Conservation (phyloP, 2,888 invertebrate species). For the Dryobotodes eremita region DNA sequence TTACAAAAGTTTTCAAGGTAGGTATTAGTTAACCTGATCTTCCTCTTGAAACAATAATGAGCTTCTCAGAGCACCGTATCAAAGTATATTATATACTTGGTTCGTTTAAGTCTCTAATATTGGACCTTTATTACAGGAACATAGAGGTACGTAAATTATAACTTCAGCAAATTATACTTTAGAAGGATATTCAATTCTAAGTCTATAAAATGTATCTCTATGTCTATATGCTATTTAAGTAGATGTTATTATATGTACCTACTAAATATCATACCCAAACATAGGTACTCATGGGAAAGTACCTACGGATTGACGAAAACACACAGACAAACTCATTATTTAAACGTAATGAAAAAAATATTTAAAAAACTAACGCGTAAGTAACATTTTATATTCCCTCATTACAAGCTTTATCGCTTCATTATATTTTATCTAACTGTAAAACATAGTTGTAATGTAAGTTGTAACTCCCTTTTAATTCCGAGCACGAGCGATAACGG, state of each 20-base stretch:
- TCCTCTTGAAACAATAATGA: neutral
- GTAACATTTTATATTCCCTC: constrained; percentile 44
- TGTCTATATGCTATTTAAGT: neutral
- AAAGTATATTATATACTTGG: constrained; percentile 1
- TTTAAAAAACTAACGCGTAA: constrained; percentile 12
- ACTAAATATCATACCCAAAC: neutral
- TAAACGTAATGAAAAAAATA: constrained; percentile 1
- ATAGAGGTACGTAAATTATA: neutral
- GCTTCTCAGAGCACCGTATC: neutral
- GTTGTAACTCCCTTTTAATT: constrained; percentile 63
- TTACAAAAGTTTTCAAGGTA: neutral
- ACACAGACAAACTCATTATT: neutral
- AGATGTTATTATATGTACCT: neutral
- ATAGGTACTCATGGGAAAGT: neutral
- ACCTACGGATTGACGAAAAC: neutral
- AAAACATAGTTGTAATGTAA: constrained; percentile 62
- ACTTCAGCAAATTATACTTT: neutral
- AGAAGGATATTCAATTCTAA: neutral
- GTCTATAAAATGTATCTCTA: neutral
- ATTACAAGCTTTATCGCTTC: constrained; percentile 62
- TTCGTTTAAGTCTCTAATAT: neutral
- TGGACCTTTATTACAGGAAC: neutral
- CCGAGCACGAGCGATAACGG: constrained; percentile 38
- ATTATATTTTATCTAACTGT: constrained; percentile 67
- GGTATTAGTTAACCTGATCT: neutral